Percentiles rank a stretch among this genome's conserved stretches.
Conservation (phyloP, 1,140 invertebrate species). For the Rhopalosiphum maidis region DNA sequence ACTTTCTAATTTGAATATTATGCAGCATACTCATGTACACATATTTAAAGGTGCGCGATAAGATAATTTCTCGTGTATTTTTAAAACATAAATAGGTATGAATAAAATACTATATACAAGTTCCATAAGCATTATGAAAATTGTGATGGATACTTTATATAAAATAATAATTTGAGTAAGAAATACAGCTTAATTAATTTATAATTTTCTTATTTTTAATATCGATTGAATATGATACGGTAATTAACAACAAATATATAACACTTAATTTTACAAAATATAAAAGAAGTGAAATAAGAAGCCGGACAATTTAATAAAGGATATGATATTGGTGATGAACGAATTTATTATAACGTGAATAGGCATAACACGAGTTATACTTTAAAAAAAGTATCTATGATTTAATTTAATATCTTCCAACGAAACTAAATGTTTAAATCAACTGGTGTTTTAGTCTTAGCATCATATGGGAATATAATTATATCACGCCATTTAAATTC, state of each 20-base stretch:
- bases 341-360: not conserved
- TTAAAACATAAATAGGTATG: not conserved
- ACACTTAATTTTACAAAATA: not conserved
- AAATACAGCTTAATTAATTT: not conserved
- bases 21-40: not conserved
- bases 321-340: not conserved
- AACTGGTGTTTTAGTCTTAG: not conserved
- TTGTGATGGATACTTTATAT: not conserved
- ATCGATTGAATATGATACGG: not conserved
- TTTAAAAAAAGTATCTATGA: too few species aligned
- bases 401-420: too few species aligned
- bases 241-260: too few species aligned
- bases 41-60: not conserved
- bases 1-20: slow-evolving; percentile 31
- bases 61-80: not conserved
- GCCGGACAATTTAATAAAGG: not conserved
- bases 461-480: not conserved
- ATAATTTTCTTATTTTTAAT: not conserved
- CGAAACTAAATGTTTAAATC: not conserved
- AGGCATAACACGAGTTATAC: not conserved
- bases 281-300: not conserved
- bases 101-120: not conserved
- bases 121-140: not conserved
- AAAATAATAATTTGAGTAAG: not conserved
- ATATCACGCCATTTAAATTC: not conserved